Conservation (phyloP, 2,888 invertebrate species). For the Diabrotica balteata region DNA sequence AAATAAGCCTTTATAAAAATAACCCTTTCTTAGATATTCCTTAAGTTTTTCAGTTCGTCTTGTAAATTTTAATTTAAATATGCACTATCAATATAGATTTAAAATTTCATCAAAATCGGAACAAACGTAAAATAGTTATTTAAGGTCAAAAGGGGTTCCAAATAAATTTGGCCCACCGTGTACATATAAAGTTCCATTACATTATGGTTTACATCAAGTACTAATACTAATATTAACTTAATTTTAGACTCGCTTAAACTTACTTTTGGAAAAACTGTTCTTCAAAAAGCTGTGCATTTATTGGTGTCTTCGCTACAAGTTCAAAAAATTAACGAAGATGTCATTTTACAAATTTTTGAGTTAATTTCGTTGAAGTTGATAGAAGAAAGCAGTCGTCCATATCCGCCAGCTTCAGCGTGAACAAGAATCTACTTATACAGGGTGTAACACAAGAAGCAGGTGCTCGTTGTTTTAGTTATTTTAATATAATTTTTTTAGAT, state of each 20-base stretch:
- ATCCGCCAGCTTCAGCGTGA: slow-evolving; percentile 48
- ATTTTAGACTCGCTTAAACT: slow-evolving; percentile 52
- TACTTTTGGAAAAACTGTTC: slow-evolving; percentile 57
- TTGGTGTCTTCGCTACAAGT: slow-evolving; percentile 60
- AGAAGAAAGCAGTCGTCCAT: slow-evolving; percentile 46
- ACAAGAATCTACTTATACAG: background rate
- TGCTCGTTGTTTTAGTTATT: slow-evolving; percentile 1
- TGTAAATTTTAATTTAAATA: too few relatives aligned
- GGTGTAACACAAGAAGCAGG: background rate
- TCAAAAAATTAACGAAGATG: slow-evolving; percentile 61
- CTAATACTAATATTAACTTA: background rate
- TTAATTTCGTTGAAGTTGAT: slow-evolving; percentile 51
- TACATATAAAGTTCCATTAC: too few relatives aligned
- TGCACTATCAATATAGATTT: too few relatives aligned
- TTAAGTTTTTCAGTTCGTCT: too few relatives aligned
- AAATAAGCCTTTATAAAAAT: too few relatives aligned
- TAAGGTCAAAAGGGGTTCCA: too few relatives aligned
- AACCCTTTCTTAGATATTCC: too few relatives aligned
- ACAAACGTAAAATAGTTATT: too few relatives aligned
- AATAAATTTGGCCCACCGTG: too few relatives aligned
- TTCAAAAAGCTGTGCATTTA: slow-evolving; percentile 54
- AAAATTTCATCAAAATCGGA: too few relatives aligned
- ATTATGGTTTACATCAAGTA: too few relatives aligned
- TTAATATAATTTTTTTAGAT: background rate
- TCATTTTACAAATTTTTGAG: slow-evolving; percentile 62